These are phyloP conservation scores for Malurus splendens DNA, from an alignment of 2,797 vertebrate genomes.

Conservation along the genomic window DNA sequence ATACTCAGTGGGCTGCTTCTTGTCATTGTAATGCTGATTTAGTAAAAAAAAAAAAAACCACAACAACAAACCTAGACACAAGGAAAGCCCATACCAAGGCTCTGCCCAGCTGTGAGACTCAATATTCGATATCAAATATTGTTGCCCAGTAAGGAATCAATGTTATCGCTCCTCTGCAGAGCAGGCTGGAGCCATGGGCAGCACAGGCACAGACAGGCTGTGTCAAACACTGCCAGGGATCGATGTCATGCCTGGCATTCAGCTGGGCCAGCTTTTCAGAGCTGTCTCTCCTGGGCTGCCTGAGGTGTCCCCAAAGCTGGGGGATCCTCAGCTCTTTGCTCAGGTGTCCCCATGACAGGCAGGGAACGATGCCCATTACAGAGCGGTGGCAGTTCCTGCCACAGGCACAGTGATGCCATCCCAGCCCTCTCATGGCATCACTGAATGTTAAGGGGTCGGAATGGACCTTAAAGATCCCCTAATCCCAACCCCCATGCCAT, in stretches of 20 bases:
- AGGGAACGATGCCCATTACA: background rate
- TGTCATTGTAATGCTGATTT: background rate
- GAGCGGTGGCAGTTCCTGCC: background rate
- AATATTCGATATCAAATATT: background rate
- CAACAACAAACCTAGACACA: background rate
- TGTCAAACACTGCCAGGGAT: background rate
- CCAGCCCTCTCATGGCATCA: rapidly evolving
- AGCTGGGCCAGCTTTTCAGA: background rate
- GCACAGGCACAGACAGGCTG: rapidly evolving
- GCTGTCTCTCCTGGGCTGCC: background rate
- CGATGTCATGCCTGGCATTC: background rate
- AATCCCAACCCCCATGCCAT: rapidly evolving
- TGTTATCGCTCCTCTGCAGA: background rate
- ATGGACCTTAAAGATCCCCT: background rate
- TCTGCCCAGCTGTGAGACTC: background rate
- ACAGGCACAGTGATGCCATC: rapidly evolving
- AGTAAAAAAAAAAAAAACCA: background rate
- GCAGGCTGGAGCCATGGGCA: background rate
- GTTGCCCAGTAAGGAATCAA: background rate
- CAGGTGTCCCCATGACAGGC: background rate
- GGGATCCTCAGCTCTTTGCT: background rate
- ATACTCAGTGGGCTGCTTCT: background rate
- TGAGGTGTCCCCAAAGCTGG: background rate
- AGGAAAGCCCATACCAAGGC: background rate
- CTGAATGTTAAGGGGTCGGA: background rate